Conservation (phyloP, 2,113 vertebrate species). For the Esox niger region DNA sequence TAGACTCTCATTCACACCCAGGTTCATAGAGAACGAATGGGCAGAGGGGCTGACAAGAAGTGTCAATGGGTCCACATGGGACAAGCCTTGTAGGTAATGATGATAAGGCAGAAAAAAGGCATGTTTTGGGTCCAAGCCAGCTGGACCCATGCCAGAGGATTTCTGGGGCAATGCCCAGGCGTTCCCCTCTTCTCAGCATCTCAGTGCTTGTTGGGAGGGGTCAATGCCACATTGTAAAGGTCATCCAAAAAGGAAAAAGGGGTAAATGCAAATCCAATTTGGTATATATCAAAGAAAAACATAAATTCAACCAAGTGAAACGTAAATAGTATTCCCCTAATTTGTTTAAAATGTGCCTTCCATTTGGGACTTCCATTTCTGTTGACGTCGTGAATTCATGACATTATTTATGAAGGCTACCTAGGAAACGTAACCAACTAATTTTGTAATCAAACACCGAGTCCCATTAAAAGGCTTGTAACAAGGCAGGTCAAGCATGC, state of each 20-base stretch:
- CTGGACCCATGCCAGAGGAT: conserved; percentile 29
- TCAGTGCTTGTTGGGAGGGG: conserved; percentile 4
- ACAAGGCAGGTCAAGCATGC: background rate
- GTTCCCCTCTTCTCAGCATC: conserved; percentile 9
- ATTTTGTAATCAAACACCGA: background rate
- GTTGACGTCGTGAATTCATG: no score
- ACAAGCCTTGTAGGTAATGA: conserved; percentile 26
- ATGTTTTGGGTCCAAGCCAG: conserved; percentile 33
- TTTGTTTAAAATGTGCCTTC: no score
- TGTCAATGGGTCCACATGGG: conserved; percentile 35
- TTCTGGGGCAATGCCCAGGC: conserved; percentile 30
- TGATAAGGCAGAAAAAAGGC: background rate
- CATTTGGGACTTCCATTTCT: no score
- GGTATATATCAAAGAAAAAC: no score
- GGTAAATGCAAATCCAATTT: no score
- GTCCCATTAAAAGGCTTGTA: background rate
- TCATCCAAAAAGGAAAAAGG: no score
- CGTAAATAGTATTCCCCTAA: no score
- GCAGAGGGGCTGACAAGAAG: conserved; percentile 52
- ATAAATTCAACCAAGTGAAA: no score
- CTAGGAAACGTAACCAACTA: background rate
- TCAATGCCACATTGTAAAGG: background rate
- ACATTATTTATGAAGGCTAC: background rate
- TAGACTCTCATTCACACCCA: background rate
- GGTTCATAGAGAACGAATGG: background rate